Conservation (phyloP, 2,113 vertebrate species). For the Pelmatolapia mariae region DNA sequence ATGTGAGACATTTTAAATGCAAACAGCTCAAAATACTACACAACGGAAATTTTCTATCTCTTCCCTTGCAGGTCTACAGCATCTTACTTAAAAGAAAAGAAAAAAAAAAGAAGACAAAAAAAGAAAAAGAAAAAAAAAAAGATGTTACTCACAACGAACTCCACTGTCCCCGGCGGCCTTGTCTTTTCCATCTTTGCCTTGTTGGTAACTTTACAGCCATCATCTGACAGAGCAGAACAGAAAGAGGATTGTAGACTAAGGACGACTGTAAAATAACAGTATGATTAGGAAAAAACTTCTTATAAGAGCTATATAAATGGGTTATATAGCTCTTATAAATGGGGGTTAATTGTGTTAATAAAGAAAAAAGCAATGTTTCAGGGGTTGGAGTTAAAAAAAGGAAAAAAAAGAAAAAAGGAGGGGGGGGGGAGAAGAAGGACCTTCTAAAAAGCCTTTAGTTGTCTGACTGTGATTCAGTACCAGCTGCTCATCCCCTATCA, state of each 20-base stretch:
- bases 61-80: background rate
- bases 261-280: background rate
- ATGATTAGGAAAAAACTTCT: background rate
- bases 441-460: background rate
- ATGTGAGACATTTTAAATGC: background rate
- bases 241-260: background rate
- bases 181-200: constrained; percentile 64
- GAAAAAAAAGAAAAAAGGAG: rapidly evolving
- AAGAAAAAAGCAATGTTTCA: background rate
- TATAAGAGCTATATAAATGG: background rate
- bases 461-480: background rate
- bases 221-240: constrained; percentile 24
- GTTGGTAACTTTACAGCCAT: constrained; percentile 28
- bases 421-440: rapidly evolving
- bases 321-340: background rate
- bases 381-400: background rate
- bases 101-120: rapidly evolving
- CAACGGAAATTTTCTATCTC: background rate
- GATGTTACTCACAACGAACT: constrained; percentile 64
- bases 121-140: rapidly evolving
- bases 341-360: background rate
- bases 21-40: background rate
- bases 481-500: background rate
- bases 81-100: background rate
- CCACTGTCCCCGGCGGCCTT: constrained; percentile 69